These are phyloP conservation scores for Drosophila kuntzei DNA, from an alignment of 2,888 invertebrate species.

Conservation along the genomic window DNA sequence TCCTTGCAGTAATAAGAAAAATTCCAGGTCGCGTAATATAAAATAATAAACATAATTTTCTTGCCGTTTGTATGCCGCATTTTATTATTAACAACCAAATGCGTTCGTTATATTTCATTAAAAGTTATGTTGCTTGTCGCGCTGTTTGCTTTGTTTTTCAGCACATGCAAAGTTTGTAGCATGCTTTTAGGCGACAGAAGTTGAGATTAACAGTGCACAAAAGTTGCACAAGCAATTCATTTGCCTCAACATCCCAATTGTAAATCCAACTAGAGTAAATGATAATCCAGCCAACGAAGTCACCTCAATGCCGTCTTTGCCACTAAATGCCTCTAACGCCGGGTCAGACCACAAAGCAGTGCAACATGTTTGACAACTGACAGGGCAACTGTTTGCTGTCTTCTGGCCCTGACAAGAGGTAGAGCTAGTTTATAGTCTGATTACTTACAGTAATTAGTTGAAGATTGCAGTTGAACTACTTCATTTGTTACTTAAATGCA, in stretches of 20 bases:
- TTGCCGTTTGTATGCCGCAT: conserved; percentile 48
- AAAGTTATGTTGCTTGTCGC: conserved; percentile 70
- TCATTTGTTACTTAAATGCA: not conserved
- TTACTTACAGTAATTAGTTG: not conserved
- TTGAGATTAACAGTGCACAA: conserved; percentile 45
- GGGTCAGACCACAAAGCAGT: conserved; percentile 52
- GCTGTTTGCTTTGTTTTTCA: conserved; percentile 10
- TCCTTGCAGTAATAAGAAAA: conserved; percentile 62
- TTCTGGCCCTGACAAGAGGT: not conserved
- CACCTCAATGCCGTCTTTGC: conserved; percentile 11
- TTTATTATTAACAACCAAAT: conserved; percentile 74
- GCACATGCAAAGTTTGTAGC: conserved; percentile 55
- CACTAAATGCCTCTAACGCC: conserved; percentile 20
- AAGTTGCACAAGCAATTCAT: conserved; percentile 28
- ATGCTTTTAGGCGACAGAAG: conserved; percentile 55
- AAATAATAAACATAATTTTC: conserved; percentile 80
- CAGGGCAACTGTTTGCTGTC: conserved; percentile 31
- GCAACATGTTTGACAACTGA: conserved; percentile 68
- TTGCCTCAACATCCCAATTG: conserved; percentile 14
- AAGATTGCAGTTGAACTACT: not conserved
- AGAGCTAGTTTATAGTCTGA: not conserved
- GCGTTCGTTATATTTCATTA: conserved; percentile 72
- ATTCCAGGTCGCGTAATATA: conserved; percentile 62
- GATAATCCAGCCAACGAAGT: conserved; percentile 25
- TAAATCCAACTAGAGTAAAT: conserved; percentile 53